phyloP scores from a whole-genome alignment of 92 coral and sea anemone genomes.

The Desmophyllum pertusum region DNA sequence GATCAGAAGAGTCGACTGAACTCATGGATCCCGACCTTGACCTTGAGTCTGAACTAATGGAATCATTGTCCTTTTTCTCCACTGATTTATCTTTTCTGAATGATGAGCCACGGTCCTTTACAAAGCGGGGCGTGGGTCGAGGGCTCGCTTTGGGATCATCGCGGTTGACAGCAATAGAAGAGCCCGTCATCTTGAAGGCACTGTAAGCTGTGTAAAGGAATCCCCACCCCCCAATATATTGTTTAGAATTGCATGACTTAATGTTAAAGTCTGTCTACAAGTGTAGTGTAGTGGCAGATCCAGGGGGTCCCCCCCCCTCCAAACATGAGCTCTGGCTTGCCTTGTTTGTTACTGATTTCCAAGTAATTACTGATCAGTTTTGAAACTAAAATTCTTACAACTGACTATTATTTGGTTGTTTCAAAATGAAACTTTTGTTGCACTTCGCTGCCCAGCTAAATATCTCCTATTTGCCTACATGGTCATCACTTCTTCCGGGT shows the following conservation, averaged over 20 bases:
- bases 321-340: too few relatives aligned
- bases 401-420: too few relatives aligned
- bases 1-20: slow-evolving; percentile 89
- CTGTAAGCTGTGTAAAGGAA: slow-evolving; percentile 39
- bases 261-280: too few relatives aligned
- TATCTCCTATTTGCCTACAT: too few relatives aligned
- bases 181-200: slow-evolving; percentile 86
- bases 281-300: too few relatives aligned
- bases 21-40: slow-evolving; percentile 92
- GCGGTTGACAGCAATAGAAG: slow-evolving; percentile 59
- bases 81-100: slow-evolving; percentile 4
- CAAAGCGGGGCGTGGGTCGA: slow-evolving; percentile 71
- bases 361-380: too few relatives aligned
- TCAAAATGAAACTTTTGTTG: too few relatives aligned
- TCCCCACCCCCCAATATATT: not conserved
- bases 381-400: too few relatives aligned
- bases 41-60: slow-evolving; percentile 73
- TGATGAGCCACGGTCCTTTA: slow-evolving; percentile 35
- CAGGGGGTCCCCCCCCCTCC: too few relatives aligned
- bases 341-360: too few relatives aligned
- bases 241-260: not conserved
- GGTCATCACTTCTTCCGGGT: too few relatives aligned
- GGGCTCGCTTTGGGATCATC: slow-evolving; percentile 88
- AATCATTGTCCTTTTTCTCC: slow-evolving; percentile 75
- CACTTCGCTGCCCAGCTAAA: too few relatives aligned